These are phyloP conservation scores for Hedychridium roseum DNA, from an alignment of 2,888 invertebrate species.

Conservation along the genomic window DNA sequence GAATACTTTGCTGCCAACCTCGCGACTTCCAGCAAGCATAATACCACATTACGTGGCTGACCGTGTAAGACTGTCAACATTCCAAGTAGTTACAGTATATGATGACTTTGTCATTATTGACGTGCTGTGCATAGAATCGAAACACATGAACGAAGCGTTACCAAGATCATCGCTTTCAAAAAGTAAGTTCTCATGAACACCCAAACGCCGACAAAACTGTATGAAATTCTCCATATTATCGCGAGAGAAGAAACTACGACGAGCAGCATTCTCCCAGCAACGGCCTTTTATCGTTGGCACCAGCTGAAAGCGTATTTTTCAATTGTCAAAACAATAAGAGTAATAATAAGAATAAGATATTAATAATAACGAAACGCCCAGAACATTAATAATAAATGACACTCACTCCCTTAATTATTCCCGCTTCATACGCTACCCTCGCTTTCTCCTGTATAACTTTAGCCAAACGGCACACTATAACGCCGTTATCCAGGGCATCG, in stretches of 20 bases:
- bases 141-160: no score
- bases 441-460: slow-evolving; percentile 81
- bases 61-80: slow-evolving; percentile 80
- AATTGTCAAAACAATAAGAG: neutral
- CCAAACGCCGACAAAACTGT: slow-evolving; percentile 83
- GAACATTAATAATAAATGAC: neutral
- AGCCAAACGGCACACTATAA: slow-evolving; percentile 81
- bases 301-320: slow-evolving; percentile 66
- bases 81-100: no score
- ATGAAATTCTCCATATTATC: slow-evolving; percentile 92
- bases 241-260: slow-evolving; percentile 86
- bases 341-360: neutral
- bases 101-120: no score
- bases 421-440: slow-evolving; percentile 71
- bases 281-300: slow-evolving; percentile 77
- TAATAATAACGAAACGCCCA: no score
- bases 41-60: slow-evolving; percentile 83
- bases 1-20: slow-evolving; percentile 80
- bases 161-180: slow-evolving; percentile 92
- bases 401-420: slow-evolving; percentile 70
- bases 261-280: slow-evolving; percentile 84
- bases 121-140: no score
- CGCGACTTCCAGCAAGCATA: slow-evolving; percentile 86
- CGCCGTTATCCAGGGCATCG: slow-evolving; percentile 84
- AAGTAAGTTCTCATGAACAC: slow-evolving; percentile 85